Evolutionary conservation across 2,888 invertebrate species (phyloP).

Genomic region (Trissonchulus latispiculum): DNA sequence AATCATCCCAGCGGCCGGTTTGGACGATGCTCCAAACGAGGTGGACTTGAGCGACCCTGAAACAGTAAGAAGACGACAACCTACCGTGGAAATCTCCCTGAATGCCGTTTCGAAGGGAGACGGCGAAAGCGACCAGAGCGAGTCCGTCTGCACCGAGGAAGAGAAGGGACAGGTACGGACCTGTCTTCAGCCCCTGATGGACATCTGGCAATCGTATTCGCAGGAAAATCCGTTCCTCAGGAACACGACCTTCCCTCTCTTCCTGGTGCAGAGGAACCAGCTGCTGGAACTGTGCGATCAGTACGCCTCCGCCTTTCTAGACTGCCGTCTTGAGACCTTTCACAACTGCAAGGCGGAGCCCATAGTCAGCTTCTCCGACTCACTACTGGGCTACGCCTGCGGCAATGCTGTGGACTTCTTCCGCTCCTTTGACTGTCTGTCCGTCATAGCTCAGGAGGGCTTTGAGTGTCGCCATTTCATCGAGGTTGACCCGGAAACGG

Average conservation of each 20-base stretch:
- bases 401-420: neutral
- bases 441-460: neutral
- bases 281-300: conserved; percentile 26
- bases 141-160: conserved; percentile 5
- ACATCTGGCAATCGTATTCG: conserved; percentile 22
- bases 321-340: conserved; percentile 20
- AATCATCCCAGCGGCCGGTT: too few species aligned
- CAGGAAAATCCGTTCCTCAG: conserved; percentile 35
- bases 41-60: too few species aligned
- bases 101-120: too few species aligned
- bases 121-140: too few species aligned
- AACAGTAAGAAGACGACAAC: too few species aligned
- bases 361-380: conserved; percentile 14
- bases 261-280: conserved; percentile 19
- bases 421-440: neutral
- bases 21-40: too few species aligned
- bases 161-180: conserved; percentile 14
- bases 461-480: neutral
- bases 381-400: conserved; percentile 2
- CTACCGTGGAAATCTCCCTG: too few species aligned
- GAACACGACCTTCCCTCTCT: conserved; percentile 34
- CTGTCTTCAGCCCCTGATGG: conserved; percentile 23
- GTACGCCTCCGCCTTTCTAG: conserved; percentile 26
- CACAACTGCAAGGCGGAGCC: conserved; percentile 21
- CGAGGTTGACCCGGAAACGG: neutral